Conservation (phyloP, 2,797 vertebrate species). For the Dermochelys coriacea region DNA sequence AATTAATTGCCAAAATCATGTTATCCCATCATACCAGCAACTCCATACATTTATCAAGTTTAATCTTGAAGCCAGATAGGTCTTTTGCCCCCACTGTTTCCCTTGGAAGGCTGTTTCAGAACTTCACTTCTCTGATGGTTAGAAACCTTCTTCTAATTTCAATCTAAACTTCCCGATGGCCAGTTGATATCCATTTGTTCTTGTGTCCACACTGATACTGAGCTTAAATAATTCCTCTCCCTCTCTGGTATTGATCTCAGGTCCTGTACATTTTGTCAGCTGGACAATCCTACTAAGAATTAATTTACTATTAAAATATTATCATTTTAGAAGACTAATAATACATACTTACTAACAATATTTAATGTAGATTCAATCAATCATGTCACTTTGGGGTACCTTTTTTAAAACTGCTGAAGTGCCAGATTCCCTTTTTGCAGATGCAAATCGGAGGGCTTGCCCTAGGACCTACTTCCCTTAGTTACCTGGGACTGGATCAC, state of each 20-base stretch:
- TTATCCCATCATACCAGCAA: no score
- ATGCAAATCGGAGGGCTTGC: not conserved
- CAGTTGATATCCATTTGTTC: no score
- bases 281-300: not conserved
- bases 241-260: not conserved
- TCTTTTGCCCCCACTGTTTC: no score
- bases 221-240: no score
- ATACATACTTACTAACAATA: not conserved
- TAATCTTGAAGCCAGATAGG: no score
- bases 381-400: not conserved
- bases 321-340: not conserved
- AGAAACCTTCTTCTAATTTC: no score
- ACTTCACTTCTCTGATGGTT: no score
- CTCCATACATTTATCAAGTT: no score
- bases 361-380: accelerated
- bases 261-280: not conserved
- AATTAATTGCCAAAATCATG: no score
- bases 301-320: not conserved
- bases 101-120: no score
- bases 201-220: no score
- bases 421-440: not conserved
- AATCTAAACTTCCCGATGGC: no score
- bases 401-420: accelerated
- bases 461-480: not conserved
- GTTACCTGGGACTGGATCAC: not conserved